Evolutionary conservation across 2,888 invertebrate genomes (phyloP).

Genomic region (Blastobasis lacticolella): DNA sequence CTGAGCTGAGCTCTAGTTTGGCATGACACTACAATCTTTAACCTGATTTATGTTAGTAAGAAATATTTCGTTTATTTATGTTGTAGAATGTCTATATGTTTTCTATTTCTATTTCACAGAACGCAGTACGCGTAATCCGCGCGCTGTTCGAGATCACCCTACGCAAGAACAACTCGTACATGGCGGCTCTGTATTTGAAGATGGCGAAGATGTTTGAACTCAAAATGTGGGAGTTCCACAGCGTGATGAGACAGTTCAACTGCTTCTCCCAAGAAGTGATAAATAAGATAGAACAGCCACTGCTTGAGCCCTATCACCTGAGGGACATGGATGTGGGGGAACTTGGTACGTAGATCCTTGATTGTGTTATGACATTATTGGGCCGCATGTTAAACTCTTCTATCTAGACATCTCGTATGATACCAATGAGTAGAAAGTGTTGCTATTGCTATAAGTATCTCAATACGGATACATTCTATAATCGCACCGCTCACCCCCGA

Average conservation of each 20-base stretch:
- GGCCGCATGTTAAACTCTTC: too few relatives aligned
- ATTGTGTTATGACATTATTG: too few relatives aligned
- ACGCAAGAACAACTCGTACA: slow-evolving; percentile 90
- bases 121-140: slow-evolving; percentile 90
- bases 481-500: too few relatives aligned
- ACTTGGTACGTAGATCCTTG: slow-evolving; percentile 73
- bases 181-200: slow-evolving; percentile 88
- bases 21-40: too few relatives aligned
- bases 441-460: too few relatives aligned
- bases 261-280: slow-evolving; percentile 85
- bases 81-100: too few relatives aligned
- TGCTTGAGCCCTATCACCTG: slow-evolving; percentile 83
- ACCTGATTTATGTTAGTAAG: too few relatives aligned
- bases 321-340: slow-evolving; percentile 92
- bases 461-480: too few relatives aligned
- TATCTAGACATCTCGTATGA: too few relatives aligned
- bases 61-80: too few relatives aligned
- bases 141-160: slow-evolving; percentile 96
- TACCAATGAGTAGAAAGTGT: too few relatives aligned
- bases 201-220: slow-evolving; percentile 95
- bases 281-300: slow-evolving; percentile 85
- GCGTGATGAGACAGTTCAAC: slow-evolving; percentile 89
- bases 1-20: too few relatives aligned
- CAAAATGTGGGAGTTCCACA: slow-evolving; percentile 90
- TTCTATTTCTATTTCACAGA: slow-evolving; percentile 81